phyloP scores from a whole-genome alignment of 2,113 vertebrate species.

The Passer montanus region DNA sequence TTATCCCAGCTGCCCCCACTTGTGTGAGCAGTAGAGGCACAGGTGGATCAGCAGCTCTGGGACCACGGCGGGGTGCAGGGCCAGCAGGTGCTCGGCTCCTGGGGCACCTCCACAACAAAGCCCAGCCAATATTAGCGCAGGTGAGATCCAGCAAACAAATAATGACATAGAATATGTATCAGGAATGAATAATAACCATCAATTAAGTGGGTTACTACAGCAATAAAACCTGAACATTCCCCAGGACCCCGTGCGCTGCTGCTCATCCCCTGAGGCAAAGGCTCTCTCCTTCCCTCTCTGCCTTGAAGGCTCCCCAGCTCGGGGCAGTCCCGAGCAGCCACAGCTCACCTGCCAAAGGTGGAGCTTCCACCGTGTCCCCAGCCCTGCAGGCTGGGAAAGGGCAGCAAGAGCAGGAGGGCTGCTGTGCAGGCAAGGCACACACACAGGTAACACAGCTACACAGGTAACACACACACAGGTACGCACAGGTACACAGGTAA shows the following conservation, averaged over 20 bases:
- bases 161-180: not conserved
- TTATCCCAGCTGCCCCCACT: not conserved
- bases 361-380: constrained; percentile 57
- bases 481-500: no score
- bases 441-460: not conserved
- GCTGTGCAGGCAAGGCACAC: constrained; percentile 9
- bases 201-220: not conserved
- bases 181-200: not conserved
- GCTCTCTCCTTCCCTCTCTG: constrained; percentile 47
- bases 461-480: not conserved
- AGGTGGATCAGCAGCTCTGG: not conserved
- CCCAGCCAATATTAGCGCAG: not conserved
- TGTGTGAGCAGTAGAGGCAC: not conserved
- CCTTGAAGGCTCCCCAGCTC: constrained; percentile 59
- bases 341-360: constrained; percentile 67
- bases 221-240: not conserved
- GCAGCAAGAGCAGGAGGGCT: not conserved
- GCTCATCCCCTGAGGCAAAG: constrained; percentile 72
- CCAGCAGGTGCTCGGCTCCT: not conserved
- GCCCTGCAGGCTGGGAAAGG: not conserved
- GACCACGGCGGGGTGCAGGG: not conserved
- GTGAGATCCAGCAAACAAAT: not conserved
- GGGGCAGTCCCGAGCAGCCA: constrained; percentile 51
- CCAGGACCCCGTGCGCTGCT: constrained; percentile 21
- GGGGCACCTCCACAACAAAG: not conserved